A percentile compares a stretch with the other conserved stretches of the same genome.
Conservation (phyloP, 1,140 invertebrate species). For the Micrasema minimum region DNA sequence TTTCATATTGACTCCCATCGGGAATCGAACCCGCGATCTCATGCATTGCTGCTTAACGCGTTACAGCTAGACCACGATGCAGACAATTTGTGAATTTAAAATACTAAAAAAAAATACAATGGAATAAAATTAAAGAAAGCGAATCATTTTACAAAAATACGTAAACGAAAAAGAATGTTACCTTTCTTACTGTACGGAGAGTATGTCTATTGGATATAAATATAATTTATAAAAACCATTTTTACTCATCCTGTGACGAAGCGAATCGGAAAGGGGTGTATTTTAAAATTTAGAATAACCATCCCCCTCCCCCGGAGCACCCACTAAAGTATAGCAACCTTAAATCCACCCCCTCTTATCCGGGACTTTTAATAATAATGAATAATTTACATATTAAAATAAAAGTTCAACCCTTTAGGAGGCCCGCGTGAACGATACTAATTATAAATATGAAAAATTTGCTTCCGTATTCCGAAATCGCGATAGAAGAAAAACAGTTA, state of each 20-base stretch:
- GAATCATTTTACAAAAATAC: too few species aligned
- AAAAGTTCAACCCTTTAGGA: slow-evolving; percentile 52
- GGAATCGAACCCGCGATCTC: too few species aligned
- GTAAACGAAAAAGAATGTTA: too few species aligned
- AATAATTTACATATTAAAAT: slow-evolving; percentile 55
- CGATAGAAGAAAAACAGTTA: slow-evolving; percentile 4
- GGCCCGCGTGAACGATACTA: slow-evolving; percentile 47
- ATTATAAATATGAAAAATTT: slow-evolving; percentile 53
- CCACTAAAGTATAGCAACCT: slow-evolving; percentile 31
- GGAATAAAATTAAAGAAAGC: too few species aligned
- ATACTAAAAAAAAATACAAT: too few species aligned
- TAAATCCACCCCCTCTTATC: slow-evolving; percentile 45
- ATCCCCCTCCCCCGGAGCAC: slow-evolving; percentile 29
- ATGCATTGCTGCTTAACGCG: too few species aligned
- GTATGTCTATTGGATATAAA: too few species aligned
- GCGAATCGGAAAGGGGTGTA: slow-evolving; percentile 45
- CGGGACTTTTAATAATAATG: slow-evolving; percentile 55
- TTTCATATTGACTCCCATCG: too few species aligned
- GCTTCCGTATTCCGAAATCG: slow-evolving; percentile 34
- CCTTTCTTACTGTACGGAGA: too few species aligned
- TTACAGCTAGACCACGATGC: too few species aligned
- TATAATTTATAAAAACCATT: too few species aligned
- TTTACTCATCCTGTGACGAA: background rate
- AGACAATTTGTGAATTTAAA: too few species aligned
- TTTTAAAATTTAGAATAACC: slow-evolving; percentile 54